Percentiles rank a stretch among this genome's conserved stretches.
These are phyloP conservation scores for Erebia ligea DNA, from an alignment of 2,888 invertebrate species.

Conservation along the genomic window DNA sequence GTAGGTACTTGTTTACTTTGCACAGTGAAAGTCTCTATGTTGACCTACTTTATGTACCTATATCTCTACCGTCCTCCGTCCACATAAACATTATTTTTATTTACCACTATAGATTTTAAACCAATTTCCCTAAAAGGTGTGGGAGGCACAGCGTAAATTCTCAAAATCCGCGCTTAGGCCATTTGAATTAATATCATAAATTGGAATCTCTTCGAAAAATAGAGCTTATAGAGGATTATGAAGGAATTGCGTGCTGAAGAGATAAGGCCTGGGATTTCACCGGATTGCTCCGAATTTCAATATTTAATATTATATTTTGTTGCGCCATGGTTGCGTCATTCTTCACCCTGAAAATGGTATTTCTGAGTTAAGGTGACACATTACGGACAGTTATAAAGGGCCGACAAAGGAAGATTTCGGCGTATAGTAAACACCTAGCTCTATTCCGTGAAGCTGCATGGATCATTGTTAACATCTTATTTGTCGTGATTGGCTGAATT, in stretches of 20 bases:
- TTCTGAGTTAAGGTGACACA: background rate
- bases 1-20: too few relatives aligned
- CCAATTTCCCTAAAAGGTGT: slow-evolving; percentile 4
- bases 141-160: slow-evolving; percentile 17
- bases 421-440: too few relatives aligned
- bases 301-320: slow-evolving; percentile 30
- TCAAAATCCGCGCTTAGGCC: slow-evolving; percentile 21
- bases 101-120: background rate
- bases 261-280: slow-evolving; percentile 38
- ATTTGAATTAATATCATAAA: slow-evolving; percentile 31
- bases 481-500: too few relatives aligned
- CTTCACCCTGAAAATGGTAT: background rate
- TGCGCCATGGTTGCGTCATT: background rate
- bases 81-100: background rate
- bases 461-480: too few relatives aligned
- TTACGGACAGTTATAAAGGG: too few relatives aligned
- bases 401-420: too few relatives aligned
- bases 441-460: too few relatives aligned
- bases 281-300: slow-evolving; percentile 35
- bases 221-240: slow-evolving; percentile 38
- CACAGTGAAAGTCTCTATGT: too few relatives aligned
- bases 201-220: slow-evolving; percentile 32
- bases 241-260: slow-evolving; percentile 40
- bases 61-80: too few relatives aligned
- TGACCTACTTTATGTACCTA: too few relatives aligned